These are phyloP conservation scores for Sycon ciliatum DNA, from an alignment of 37 sponge, comb jelly and placozoan genomes.

Conservation along the genomic window DNA sequence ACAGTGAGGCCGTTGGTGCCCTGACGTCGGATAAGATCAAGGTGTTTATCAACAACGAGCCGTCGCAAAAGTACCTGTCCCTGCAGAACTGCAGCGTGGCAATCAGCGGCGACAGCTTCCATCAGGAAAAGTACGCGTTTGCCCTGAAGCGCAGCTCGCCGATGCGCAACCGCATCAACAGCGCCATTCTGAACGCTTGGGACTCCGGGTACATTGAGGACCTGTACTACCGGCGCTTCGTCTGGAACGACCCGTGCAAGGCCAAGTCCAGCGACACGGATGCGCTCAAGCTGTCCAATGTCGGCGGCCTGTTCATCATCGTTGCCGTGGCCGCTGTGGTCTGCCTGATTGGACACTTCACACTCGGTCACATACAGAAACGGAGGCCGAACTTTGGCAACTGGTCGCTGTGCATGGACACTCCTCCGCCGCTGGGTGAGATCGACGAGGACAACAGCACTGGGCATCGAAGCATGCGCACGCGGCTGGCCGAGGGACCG, in stretches of 20 bases:
- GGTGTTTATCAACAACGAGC: background rate
- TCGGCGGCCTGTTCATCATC: background rate
- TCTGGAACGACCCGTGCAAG: background rate
- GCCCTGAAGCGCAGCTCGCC: background rate
- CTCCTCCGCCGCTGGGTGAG: too few relatives aligned
- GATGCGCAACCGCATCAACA: background rate
- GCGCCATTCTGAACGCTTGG: background rate
- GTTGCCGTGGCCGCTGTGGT: background rate
- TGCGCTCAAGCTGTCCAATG: background rate
- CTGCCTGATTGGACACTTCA: too few relatives aligned
- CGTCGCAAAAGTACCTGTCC: background rate
- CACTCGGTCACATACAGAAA: too few relatives aligned
- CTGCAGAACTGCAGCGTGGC: background rate
- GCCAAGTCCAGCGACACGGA: background rate
- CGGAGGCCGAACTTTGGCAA: too few relatives aligned
- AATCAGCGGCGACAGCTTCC: background rate
- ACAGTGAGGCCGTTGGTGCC: background rate
- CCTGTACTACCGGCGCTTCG: constrained; percentile 3
- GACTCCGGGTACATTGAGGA: background rate
- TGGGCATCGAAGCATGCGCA: too few relatives aligned
- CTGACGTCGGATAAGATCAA: background rate
- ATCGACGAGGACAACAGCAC: too few relatives aligned
- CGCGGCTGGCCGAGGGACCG: too few relatives aligned
- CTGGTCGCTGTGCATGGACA: too few relatives aligned
- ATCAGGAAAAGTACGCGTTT: background rate